These are phyloP conservation scores for Zygogramma bicolorata DNA, from an alignment of 2,888 invertebrate genomes.

Conservation along the genomic window DNA sequence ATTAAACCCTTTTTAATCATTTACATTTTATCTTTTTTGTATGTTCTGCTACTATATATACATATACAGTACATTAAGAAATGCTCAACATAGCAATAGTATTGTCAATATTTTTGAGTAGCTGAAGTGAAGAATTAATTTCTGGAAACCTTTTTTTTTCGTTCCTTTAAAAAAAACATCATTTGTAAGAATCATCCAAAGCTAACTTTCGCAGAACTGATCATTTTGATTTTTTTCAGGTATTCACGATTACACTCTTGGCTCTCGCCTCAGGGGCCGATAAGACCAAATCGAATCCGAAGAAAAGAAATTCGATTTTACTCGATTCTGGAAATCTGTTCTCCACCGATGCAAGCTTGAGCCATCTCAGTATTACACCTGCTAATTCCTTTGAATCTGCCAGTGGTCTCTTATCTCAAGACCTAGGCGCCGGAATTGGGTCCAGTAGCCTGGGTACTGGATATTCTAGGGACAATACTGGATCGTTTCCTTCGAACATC, in stretches of 20 bases:
- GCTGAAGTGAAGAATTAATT: too few relatives aligned
- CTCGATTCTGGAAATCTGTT: constrained; percentile 9
- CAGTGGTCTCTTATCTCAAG: not conserved
- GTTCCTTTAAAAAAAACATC: too few relatives aligned
- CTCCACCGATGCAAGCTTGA: not conserved
- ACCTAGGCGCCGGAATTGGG: not conserved
- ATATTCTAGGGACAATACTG: not conserved
- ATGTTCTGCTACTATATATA: too few relatives aligned
- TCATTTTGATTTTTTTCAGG: constrained; percentile 1
- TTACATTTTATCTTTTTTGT: too few relatives aligned
- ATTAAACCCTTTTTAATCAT: too few relatives aligned
- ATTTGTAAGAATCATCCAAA: too few relatives aligned
- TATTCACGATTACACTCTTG: not conserved
- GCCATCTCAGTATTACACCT: not conserved
- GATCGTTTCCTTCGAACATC: not conserved
- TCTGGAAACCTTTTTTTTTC: too few relatives aligned
- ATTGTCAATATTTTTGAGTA: too few relatives aligned
- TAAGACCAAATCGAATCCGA: not conserved
- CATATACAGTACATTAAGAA: too few relatives aligned
- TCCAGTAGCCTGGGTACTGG: not conserved
- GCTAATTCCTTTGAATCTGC: constrained; percentile 6
- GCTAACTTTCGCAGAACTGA: not conserved
- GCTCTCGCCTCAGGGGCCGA: constrained; percentile 14
- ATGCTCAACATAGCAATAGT: too few relatives aligned
- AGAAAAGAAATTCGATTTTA: constrained; percentile 12